phyloP scores from a whole-genome alignment of 1,140 invertebrate genomes.

The Heliothis subflexa region DNA sequence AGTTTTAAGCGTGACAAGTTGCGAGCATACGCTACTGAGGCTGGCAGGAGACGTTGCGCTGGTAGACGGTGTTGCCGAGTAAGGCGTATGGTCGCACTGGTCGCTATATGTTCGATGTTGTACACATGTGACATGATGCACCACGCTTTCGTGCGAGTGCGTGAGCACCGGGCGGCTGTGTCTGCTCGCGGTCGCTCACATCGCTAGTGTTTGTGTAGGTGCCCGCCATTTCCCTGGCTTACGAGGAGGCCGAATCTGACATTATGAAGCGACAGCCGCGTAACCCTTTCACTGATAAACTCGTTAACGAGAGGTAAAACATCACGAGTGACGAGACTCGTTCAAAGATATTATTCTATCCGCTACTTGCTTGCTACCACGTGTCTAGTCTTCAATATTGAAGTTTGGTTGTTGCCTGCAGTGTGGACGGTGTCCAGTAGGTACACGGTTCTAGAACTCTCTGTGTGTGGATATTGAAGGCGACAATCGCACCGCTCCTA shows the following conservation, averaged over 20 bases:
- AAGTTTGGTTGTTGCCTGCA: conserved; percentile 82
- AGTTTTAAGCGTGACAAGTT: conserved; percentile 72
- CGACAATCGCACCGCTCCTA: conserved; percentile 80
- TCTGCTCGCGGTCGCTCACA: conserved; percentile 71
- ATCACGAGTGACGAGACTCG: conserved; percentile 73
- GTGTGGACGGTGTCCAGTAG: conserved; percentile 72
- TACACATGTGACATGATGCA: conserved; percentile 72
- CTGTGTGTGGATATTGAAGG: conserved; percentile 78
- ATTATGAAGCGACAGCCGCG: conserved; percentile 99
- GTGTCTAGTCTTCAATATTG: conserved; percentile 82
- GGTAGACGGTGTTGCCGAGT: conserved; percentile 34
- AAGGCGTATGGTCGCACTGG: conserved; percentile 66
- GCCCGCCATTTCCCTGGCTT: conserved; percentile 99
- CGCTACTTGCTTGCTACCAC: conserved; percentile 84
- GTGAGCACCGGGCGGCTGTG: conserved; percentile 43
- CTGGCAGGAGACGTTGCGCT: neutral
- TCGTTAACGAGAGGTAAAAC: conserved; percentile 99
- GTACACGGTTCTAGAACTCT: conserved; percentile 63
- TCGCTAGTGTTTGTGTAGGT: conserved; percentile 91
- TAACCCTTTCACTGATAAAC: conserved; percentile 98
- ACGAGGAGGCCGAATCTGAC: conserved; percentile 99
- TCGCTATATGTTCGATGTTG: conserved; percentile 82
- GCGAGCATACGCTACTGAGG: conserved; percentile 66
- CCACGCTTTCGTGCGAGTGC: conserved; percentile 65
- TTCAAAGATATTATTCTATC: conserved; percentile 81